A percentile compares a stretch with the other conserved stretches of the same genome.
phyloP scores from a whole-genome alignment of 2,888 invertebrate genomes.

The Metacarcinus magister region DNA sequence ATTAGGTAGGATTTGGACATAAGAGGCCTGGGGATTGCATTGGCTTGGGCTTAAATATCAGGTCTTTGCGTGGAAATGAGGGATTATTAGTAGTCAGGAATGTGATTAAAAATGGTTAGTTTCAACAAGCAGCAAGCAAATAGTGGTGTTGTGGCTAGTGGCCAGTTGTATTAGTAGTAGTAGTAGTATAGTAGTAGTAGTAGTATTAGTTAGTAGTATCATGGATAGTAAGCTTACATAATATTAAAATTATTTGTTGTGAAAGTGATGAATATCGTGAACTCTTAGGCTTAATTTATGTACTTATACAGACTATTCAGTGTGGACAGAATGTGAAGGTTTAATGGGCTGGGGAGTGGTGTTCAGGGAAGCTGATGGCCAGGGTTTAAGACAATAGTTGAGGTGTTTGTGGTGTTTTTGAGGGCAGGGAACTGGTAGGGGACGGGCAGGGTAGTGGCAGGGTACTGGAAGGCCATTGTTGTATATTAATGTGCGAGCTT shows the following conservation, averaged over 20 bases:
- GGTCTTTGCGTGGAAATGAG: neutral
- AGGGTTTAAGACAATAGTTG: neutral
- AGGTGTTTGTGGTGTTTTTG: neutral
- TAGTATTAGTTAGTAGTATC: neutral
- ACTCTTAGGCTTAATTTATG: neutral
- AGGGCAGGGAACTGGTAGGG: neutral
- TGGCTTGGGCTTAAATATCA: slow-evolving; percentile 26
- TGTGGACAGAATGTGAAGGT: neutral
- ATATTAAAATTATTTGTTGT: too few species aligned
- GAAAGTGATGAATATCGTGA: neutral
- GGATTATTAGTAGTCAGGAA: slow-evolving; percentile 11
- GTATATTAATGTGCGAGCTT: neutral
- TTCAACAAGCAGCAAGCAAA: too few species aligned
- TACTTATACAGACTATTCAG: neutral
- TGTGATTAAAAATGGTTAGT: neutral
- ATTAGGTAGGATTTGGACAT: neutral
- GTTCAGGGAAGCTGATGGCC: neutral
- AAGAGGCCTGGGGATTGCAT: neutral
- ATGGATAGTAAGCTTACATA: too few species aligned
- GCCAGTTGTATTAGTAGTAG: neutral
- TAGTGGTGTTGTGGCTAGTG: neutral
- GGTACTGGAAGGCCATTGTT: neutral
- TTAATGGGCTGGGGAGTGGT: neutral
- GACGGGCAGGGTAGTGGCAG: too few species aligned
- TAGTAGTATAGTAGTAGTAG: neutral